These are phyloP conservation scores for Thymelicus acteon DNA, from an alignment of 2,888 invertebrate genomes.

Conservation along the genomic window DNA sequence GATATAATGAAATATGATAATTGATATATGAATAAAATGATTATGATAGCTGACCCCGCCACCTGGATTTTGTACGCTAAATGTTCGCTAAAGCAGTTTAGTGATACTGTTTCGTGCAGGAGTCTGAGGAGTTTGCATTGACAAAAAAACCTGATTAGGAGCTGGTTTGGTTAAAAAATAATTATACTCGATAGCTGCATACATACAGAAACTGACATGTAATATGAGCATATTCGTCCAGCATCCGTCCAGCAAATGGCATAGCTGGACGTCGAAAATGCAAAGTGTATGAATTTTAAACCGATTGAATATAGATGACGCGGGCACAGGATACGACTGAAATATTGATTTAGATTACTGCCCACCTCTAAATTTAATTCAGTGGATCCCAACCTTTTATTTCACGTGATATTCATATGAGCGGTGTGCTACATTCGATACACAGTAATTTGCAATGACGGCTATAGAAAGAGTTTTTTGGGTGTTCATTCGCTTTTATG, in stretches of 20 bases:
- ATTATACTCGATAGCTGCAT: too few relatives aligned
- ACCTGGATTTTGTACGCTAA: too few relatives aligned
- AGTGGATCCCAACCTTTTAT: constrained; percentile 22
- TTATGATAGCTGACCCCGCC: constrained; percentile 11
- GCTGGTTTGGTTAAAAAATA: too few relatives aligned
- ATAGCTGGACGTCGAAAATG: constrained; percentile 50
- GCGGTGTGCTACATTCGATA: background rate
- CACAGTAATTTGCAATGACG: background rate
- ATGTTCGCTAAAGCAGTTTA: too few relatives aligned
- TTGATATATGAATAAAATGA: too few relatives aligned
- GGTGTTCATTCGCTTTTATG: background rate
- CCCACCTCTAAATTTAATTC: constrained; percentile 32
- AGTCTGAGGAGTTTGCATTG: too few relatives aligned
- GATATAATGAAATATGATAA: too few relatives aligned
- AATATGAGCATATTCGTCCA: constrained; percentile 5
- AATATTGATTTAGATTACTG: constrained; percentile 43
- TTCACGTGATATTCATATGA: constrained; percentile 11
- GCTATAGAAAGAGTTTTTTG: background rate
- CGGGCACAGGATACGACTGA: constrained; percentile 40
- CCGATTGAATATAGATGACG: constrained; percentile 58
- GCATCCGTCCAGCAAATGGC: constrained; percentile 50
- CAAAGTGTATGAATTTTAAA: constrained; percentile 61
- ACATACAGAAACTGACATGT: too few relatives aligned
- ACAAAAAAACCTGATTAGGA: too few relatives aligned
- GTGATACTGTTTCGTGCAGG: too few relatives aligned